phyloP scores from a whole-genome alignment of 1,140 invertebrate species.

The Bombus picipes region DNA sequence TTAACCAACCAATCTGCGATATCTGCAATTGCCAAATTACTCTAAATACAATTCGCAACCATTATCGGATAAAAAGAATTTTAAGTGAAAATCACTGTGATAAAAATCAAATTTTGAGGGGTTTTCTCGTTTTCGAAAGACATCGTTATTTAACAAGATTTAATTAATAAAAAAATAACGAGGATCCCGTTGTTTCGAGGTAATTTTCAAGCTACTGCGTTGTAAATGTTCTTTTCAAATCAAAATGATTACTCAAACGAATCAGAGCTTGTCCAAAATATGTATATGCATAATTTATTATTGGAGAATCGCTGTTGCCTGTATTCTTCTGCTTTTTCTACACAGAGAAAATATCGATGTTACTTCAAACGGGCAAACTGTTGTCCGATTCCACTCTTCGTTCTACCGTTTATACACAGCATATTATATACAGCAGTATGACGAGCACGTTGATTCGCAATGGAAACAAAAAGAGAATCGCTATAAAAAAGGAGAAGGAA shows the following conservation, averaged over 20 bases:
- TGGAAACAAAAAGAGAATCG: not conserved
- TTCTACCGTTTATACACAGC: not conserved
- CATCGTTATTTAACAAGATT: too few species aligned
- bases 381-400: not conserved
- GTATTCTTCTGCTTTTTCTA: not conserved
- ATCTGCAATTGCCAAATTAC: too few species aligned
- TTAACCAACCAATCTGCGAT: too few species aligned
- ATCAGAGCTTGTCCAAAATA: not conserved
- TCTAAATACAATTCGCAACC: too few species aligned
- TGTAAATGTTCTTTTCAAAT: not conserved
- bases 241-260: not conserved
- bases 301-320: not conserved
- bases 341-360: not conserved
- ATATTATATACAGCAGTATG: not conserved
- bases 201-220: not conserved
- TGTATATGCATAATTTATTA: too few species aligned
- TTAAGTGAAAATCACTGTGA: too few species aligned
- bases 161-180: too few species aligned
- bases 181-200: too few species aligned
- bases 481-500: not conserved
- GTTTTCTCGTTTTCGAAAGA: too few species aligned
- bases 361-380: not conserved
- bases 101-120: too few species aligned
- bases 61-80: too few species aligned
- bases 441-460: not conserved